Evolutionary conservation across 2,888 invertebrate genomes (phyloP).

Genomic region (Lasioglossum pauxillum): DNA sequence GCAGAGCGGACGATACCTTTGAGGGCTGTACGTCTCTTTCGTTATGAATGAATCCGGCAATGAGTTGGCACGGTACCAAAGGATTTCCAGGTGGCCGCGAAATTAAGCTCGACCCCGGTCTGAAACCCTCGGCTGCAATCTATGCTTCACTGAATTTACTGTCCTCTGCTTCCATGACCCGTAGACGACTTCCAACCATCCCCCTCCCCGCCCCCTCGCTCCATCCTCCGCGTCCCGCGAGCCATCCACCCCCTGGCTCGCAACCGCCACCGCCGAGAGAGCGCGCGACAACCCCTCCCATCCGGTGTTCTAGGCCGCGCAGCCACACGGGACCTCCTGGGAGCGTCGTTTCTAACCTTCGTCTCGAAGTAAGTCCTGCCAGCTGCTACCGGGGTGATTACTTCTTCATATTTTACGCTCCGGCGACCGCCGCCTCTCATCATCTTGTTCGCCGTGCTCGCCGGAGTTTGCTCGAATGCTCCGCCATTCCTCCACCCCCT

Average conservation of each 20-base stretch:
- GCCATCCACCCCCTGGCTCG: neutral
- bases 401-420: constrained; percentile 72
- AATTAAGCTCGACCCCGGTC: constrained; percentile 75
- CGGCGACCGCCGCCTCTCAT: constrained; percentile 56
- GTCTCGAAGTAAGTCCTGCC: constrained; percentile 64
- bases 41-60: constrained; percentile 75
- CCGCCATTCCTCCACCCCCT: neutral
- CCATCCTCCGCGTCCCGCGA: neutral
- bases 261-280: constrained; percentile 36
- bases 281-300: constrained; percentile 55
- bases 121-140: constrained; percentile 67
- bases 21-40: constrained; percentile 65
- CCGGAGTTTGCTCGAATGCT: constrained; percentile 37
- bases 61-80: constrained; percentile 76
- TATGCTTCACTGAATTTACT: constrained; percentile 74
- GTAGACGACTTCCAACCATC: constrained; percentile 52
- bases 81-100: constrained; percentile 75
- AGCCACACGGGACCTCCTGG: constrained; percentile 43
- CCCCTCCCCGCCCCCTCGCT: neutral
- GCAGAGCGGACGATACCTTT: constrained; percentile 55
- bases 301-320: constrained; percentile 43
- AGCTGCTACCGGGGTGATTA: constrained; percentile 69
- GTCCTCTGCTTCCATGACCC: constrained; percentile 59
- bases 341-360: constrained; percentile 61
- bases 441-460: constrained; percentile 50